Evolutionary conservation across 2,888 invertebrate species (phyloP), one percentile per base, ranked within the genome.

Genomic region (Eubasilissa splendida): DNA sequence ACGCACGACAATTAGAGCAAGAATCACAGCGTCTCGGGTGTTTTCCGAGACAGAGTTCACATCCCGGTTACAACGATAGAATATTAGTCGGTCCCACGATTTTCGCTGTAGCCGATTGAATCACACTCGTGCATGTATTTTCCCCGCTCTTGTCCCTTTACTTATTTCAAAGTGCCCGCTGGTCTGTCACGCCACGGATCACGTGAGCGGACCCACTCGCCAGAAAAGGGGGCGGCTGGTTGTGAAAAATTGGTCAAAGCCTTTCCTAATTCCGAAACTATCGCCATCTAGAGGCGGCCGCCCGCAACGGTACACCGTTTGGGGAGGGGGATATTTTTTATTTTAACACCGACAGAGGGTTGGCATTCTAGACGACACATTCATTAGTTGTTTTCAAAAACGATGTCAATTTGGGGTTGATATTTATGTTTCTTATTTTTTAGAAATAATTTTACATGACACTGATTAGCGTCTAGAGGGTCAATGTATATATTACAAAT

Each of bases 181-280:
- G 71, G 71, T 58, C 71, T 58, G 71, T 73, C 56, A 33, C 56
- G 56, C 71, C 33, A 73, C 71, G 71, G 71, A 56, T 73, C 78
- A 54, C 76, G 70, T 66, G 68, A 68, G 12, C 71, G 56, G 56
- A 80, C 65, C 65, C 80, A 80, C 65, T 76, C 80, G 80, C 80
- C 76, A 80, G 80, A 80, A 80, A 80, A 59, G 54, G 31, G 76
- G 71, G 77, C 76, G 80, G 59, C 71, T 65, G 77, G 71, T 71
- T 80, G 80, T 77, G 77, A 80, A 80, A 80, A 80, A 80, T 80
- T 63, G 80, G 80, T 80, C 80, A 80, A 80, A 80, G 80, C 70
- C 54, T 77, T 77, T 60, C 63, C 80, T 71, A 70, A 73, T 73
- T 73, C 71, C 31, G 22, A 56, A 73, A 73, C 71, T 73, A 73